Percentiles rank a stretch among this genome's conserved stretches.
phyloP scores from a whole-genome alignment of 2,888 invertebrate genomes.

The Pelosia muscerda region DNA sequence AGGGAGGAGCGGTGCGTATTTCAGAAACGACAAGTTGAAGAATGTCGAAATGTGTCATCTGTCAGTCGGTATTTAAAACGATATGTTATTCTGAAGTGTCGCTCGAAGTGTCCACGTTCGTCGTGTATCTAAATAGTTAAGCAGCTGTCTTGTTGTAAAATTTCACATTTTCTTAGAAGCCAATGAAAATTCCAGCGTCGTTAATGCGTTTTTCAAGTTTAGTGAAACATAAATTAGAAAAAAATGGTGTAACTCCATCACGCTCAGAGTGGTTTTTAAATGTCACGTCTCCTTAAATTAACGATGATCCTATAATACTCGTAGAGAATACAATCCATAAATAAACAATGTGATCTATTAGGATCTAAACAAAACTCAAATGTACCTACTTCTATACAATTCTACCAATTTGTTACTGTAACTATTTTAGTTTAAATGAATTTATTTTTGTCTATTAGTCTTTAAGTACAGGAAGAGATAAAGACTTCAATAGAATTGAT shows the following conservation, averaged over 20 bases:
- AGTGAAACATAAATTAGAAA: conserved; percentile 60
- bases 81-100: conserved; percentile 84
- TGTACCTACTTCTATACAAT: background rate
- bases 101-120: conserved; percentile 65
- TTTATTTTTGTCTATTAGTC: conserved; percentile 21
- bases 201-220: conserved; percentile 56
- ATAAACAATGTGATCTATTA: conserved; percentile 6
- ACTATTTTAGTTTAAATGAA: background rate
- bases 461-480: conserved; percentile 26
- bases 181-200: conserved; percentile 72
- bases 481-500: conserved; percentile 33
- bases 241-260: conserved; percentile 47
- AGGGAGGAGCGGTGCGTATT: conserved; percentile 72
- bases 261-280: conserved; percentile 40
- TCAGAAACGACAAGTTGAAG: conserved; percentile 85
- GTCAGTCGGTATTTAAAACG: conserved; percentile 86
- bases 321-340: background rate
- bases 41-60: conserved; percentile 87
- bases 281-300: conserved; percentile 40
- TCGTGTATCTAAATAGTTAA: conserved; percentile 79
- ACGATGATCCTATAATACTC: conserved; percentile 27
- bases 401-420: background rate
- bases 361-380: background rate
- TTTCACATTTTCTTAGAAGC: conserved; percentile 71
- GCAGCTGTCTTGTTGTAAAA: conserved; percentile 77